Evolutionary conservation across 2,888 invertebrate genomes (phyloP).

Genomic region (Blastobasis lacticolella): DNA sequence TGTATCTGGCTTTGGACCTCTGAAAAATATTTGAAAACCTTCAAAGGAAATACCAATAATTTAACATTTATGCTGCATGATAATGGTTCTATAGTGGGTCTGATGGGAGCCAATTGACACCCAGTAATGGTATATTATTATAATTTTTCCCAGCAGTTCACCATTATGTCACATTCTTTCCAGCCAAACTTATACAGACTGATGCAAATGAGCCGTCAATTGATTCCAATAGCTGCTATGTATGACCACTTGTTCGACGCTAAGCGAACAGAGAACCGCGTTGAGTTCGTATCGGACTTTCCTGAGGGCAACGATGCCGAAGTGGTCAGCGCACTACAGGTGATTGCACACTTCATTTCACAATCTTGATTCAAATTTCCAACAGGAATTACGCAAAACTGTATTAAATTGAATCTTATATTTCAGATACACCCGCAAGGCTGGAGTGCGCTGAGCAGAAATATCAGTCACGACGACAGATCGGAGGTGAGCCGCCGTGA

Average conservation of each 20-base stretch:
- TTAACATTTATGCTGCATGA: too few species aligned
- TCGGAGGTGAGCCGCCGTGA: constrained; percentile 78
- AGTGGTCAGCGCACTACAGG: constrained; percentile 90
- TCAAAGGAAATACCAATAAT: too few species aligned
- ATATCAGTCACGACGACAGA: constrained; percentile 88
- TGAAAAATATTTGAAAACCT: too few species aligned
- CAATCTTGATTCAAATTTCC: background rate
- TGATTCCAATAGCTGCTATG: constrained; percentile 85
- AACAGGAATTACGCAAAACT: background rate
- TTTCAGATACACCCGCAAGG: constrained; percentile 89
- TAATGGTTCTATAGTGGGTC: too few species aligned
- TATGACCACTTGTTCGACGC: constrained; percentile 88
- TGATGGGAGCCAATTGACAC: too few species aligned
- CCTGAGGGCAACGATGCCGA: constrained; percentile 90
- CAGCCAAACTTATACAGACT: constrained; percentile 92
- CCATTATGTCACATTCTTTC: background rate
- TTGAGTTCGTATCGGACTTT: constrained; percentile 94
- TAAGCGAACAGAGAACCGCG: constrained; percentile 83
- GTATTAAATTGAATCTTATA: background rate
- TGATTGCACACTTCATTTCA: constrained; percentile 17
- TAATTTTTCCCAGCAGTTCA: too few species aligned
- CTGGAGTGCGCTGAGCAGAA: constrained; percentile 91
- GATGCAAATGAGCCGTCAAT: constrained; percentile 90
- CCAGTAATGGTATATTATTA: too few species aligned
- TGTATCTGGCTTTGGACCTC: too few species aligned